Conservation (phyloP, 2,113 vertebrate genomes). For the Circaetus gallicus region DNA sequence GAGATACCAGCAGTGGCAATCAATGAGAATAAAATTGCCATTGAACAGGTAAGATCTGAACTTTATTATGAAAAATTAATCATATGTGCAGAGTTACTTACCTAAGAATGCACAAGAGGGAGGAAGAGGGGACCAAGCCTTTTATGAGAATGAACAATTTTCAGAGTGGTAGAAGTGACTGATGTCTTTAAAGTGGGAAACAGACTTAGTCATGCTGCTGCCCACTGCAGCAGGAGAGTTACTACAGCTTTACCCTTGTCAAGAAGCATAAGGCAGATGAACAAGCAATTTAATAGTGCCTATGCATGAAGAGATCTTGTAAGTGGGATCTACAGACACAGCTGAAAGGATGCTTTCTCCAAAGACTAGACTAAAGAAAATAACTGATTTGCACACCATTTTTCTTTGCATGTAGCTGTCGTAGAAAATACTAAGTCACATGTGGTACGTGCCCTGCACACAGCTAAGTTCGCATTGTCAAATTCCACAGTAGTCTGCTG, state of each 20-base stretch:
- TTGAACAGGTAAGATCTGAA: not conserved
- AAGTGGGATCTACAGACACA: not conserved
- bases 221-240: not conserved
- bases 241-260: not conserved
- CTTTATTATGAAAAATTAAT: not conserved
- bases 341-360: not conserved
- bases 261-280: not conserved
- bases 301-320: not conserved
- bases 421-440: not conserved
- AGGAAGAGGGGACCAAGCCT: not conserved
- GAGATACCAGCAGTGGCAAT: not conserved
- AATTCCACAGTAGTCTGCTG: not conserved
- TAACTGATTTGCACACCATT: not conserved
- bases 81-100: not conserved
- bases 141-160: not conserved
- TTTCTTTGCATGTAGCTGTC: not conserved
- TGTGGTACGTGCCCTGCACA: rapidly evolving
- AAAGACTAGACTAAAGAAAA: not conserved
- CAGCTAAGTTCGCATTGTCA: not conserved
- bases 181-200: not conserved
- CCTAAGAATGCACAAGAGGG: not conserved
- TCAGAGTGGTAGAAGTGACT: not conserved
- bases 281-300: not conserved
- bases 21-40: not conserved
- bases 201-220: not conserved